Base-by-base conservation (phyloP, 1,140 invertebrate species). In the Sinella curviseta region DNA sequence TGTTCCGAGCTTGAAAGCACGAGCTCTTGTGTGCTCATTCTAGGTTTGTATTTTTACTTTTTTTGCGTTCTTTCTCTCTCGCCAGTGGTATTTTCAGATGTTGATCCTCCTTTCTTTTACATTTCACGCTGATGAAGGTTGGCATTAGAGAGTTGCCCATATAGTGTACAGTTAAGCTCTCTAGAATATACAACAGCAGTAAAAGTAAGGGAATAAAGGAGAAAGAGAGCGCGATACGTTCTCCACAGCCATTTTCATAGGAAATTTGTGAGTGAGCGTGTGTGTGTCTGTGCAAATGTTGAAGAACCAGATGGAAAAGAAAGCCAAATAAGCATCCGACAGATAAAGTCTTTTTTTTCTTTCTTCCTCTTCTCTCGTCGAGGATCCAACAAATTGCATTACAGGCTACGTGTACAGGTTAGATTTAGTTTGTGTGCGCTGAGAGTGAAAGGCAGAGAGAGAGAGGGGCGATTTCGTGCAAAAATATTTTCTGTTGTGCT, bases 271-370 rank as follows among this genome's bases (percentile, higher is more conserved):
- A 20, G 39, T 48, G 39, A 12, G 20, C 39, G 20, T 20, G 20
- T 48, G 8, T 12, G 39, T 48, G 8, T 48, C 20, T 48, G 39
- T 20, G 20, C 8, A 48, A 48, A 20, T 48, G 8, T 20, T 12
- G 8, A 48, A 12, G 20, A 12, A 33, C 28, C 65, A 70, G 65
- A 70, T 70, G 65, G 65, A 33, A 30, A 26, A 70, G 65, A 70
- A 70, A 70, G 65, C 31, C 30, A 70, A 33, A 2, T 31, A 70
- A 33, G 31, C 31, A 31, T 70, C 31, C 24, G 31, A 33, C 65
- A 33, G 65, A 70, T 70, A 70, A 70, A 31, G 65, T 70, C 65
- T 70, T 70, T 33, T 70, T 33, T 30, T 70, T 3, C 8, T 12
- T 8, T 20, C 39, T 20, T 20, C 39, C 20, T 20, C 8, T 48